Evolutionary conservation across 1,140 invertebrate genomes (phyloP), one percentile per base, ranked within the genome.

Genomic region (Ceratoteleas bidentatus): DNA sequence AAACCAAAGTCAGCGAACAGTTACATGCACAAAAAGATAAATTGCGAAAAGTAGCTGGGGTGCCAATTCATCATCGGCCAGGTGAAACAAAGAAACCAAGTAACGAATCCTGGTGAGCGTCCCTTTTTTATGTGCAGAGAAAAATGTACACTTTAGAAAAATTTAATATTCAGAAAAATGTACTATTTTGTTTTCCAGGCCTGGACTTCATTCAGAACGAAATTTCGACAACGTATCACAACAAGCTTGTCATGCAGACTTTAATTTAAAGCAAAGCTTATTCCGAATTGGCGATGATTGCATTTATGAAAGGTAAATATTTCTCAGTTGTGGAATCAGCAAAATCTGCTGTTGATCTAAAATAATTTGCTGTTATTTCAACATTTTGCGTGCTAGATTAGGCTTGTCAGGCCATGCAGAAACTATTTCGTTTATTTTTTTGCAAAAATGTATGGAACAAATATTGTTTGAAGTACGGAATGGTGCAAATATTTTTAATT

Each of bases 61-160:
- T 36, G 6, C 81, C 83, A 11, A 82, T 73, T n/a, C n/a, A n/a
- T 36, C 85, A 86, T 24, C 87, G 89, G 14, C 53, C 76, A 4
- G 68, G 85, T 14, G 78, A 77, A 40, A 15, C 69, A 14, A 72
- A 86, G 0, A 87, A 85, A 62, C 87, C 87, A 38, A 84, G 79
- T n/a, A n/a, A n/a, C 0, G 89, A 91, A 36, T 88, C 87, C 24
- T 91, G 90, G 89, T 89, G 85, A 36, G n/a, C n/a, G n/a, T n/a
- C n/a, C n/a, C n/a, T n/a, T n/a, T n/a, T n/a, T n/a, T n/a, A n/a
- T n/a, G n/a, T n/a, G n/a, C n/a, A n/a, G n/a, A n/a, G n/a, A n/a
- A n/a, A n/a, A n/a, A n/a, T n/a, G n/a, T n/a, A n/a, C n/a, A n/a
- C n/a, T n/a, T n/a, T n/a, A n/a, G n/a, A n/a, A n/a, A n/a, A n/a